Evolutionary conservation across 2,113 vertebrate genomes (phyloP).

Genomic region (Odocoileus virginianus): DNA sequence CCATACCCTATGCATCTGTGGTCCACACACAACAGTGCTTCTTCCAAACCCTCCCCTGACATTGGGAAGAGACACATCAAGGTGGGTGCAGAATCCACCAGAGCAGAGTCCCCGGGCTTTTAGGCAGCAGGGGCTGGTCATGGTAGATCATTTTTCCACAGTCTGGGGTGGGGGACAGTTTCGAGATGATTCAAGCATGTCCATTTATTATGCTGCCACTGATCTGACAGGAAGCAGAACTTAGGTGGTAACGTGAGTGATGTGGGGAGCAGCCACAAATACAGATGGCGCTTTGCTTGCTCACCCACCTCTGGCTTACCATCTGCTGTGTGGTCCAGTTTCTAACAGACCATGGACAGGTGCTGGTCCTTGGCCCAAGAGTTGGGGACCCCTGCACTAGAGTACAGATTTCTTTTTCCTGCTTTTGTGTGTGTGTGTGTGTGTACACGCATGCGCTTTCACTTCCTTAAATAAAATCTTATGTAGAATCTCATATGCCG

Average conservation of each 20-base stretch:
- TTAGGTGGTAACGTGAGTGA: fast-evolving
- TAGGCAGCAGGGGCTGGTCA: background rate
- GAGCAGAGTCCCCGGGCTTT: background rate
- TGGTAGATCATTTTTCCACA: background rate
- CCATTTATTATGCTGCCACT: background rate
- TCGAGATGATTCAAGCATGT: background rate
- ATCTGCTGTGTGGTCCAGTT: background rate
- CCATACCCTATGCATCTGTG: fast-evolving
- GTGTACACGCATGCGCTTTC: background rate
- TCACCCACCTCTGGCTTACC: background rate
- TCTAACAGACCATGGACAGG: background rate
- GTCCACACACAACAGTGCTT: background rate
- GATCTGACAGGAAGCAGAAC: background rate
- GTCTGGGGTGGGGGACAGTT: background rate
- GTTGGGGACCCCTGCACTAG: background rate
- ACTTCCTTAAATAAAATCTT: background rate
- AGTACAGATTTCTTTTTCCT: background rate
- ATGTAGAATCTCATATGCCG: background rate
- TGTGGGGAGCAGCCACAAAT: background rate
- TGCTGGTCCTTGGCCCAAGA: background rate
- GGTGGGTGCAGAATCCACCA: fast-evolving
- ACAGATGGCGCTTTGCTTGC: background rate
- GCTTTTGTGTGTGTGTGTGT: background rate
- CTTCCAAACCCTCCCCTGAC: background rate
- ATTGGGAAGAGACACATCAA: background rate